Conservation (phyloP, 2,797 vertebrate genomes). For the Hoplostethus atlanticus region DNA sequence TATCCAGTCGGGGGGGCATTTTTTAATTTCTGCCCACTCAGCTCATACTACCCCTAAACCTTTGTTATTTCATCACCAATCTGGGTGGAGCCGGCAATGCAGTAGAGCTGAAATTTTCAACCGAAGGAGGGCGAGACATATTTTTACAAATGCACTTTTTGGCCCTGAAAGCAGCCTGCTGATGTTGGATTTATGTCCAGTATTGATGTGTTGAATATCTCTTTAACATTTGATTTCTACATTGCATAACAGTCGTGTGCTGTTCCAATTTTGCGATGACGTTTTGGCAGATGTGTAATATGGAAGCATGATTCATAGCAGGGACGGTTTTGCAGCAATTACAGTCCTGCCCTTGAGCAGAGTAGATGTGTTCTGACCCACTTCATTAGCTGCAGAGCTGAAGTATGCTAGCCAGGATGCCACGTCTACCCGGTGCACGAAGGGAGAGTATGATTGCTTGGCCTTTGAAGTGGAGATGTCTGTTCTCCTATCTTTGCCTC, state of each 20-base stretch:
- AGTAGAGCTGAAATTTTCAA: no score
- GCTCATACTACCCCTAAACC: no score
- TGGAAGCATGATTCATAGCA: slow-evolving; percentile 27
- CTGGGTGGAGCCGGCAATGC: no score
- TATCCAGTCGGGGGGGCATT: no score
- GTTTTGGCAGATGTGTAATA: slow-evolving; percentile 29
- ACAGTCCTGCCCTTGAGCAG: slow-evolving; percentile 36
- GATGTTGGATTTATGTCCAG: no score
- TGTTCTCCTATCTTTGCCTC: slow-evolving; percentile 15
- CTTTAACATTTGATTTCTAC: slow-evolving; percentile 20
- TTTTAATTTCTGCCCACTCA: not conserved
- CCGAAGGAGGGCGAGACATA: no score
- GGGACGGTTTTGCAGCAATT: slow-evolving; percentile 43
- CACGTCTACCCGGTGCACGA: slow-evolving; percentile 16
- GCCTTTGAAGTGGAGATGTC: slow-evolving; percentile 2
- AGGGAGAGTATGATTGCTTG: slow-evolving; percentile 13
- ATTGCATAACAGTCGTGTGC: not conserved
- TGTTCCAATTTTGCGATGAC: slow-evolving; percentile 28
- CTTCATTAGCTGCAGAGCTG: slow-evolving; percentile 53
- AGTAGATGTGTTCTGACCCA: slow-evolving; percentile 57
- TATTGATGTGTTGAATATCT: no score
- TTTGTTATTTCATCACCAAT: no score
- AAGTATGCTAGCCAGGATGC: slow-evolving; percentile 6
- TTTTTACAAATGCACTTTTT: no score
- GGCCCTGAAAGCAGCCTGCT: no score